Percentiles rank a stretch among this genome's conserved stretches.
These are phyloP conservation scores for Drosophila leonis DNA, from an alignment of 2,888 invertebrate species.

Conservation along the genomic window DNA sequence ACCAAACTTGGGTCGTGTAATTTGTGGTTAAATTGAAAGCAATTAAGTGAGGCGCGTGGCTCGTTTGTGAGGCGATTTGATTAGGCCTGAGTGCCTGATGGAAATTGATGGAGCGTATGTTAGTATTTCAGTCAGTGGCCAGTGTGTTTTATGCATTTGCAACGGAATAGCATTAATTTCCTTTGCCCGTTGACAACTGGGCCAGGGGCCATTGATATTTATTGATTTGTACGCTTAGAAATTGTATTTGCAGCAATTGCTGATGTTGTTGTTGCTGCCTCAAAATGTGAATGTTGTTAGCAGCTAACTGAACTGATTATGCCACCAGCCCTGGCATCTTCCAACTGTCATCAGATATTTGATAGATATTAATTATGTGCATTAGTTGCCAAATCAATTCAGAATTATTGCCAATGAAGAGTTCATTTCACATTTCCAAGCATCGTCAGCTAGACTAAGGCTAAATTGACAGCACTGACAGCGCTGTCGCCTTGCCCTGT, in stretches of 20 bases:
- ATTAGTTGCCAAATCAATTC: background rate
- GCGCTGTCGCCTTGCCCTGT: background rate
- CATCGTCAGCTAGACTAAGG: background rate
- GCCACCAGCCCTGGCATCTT: background rate
- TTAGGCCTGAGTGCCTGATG: conserved; percentile 46
- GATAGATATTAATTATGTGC: background rate
- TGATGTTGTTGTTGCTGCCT: background rate
- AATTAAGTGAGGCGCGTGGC: conserved; percentile 66
- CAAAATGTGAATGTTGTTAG: conserved; percentile 9
- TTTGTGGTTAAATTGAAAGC: conserved; percentile 74
- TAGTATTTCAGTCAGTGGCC: conserved; percentile 3
- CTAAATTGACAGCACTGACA: background rate
- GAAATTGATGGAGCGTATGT: conserved; percentile 53
- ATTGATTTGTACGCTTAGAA: conserved; percentile 54
- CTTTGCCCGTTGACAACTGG: conserved; percentile 33
- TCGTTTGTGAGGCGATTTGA: conserved; percentile 38
- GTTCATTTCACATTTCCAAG: background rate
- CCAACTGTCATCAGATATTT: background rate
- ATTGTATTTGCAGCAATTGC: conserved; percentile 32
- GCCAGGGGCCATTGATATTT: conserved; percentile 13
- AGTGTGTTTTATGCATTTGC: conserved; percentile 16
- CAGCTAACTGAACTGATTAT: background rate
- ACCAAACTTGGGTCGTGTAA: conserved; percentile 50
- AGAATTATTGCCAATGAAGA: background rate
- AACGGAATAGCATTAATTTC: conserved; percentile 40